These are phyloP conservation scores for Pantherophis vulpinus DNA, from an alignment of 2,797 vertebrate genomes.

Conservation along the genomic window DNA sequence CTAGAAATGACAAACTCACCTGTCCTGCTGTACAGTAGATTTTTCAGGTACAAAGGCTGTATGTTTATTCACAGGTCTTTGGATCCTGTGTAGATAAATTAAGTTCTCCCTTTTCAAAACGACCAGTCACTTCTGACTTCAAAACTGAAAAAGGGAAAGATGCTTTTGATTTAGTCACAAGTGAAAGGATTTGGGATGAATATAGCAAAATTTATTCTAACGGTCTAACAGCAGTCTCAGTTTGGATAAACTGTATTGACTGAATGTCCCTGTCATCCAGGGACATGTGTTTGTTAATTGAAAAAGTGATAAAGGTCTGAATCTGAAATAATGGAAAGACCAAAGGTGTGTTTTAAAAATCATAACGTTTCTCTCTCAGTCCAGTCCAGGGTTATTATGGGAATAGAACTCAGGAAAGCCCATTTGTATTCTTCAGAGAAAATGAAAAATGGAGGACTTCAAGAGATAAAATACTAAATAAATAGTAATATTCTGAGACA, in stretches of 20 bases:
- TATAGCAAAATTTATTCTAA: background rate
- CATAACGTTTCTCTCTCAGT: background rate
- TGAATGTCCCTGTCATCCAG: background rate
- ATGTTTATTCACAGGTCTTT: background rate
- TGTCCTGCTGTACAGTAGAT: background rate
- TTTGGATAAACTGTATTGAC: background rate
- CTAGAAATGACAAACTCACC: background rate
- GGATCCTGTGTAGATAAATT: background rate
- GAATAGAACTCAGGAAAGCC: background rate
- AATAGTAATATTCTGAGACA: background rate
- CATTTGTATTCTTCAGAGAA: background rate
- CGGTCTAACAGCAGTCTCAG: background rate
- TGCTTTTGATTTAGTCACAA: background rate
- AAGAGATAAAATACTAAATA: background rate
- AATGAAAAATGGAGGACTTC: background rate
- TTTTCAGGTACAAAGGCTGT: background rate
- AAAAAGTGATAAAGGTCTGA: background rate
- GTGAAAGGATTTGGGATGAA: background rate
- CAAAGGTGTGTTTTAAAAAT: background rate
- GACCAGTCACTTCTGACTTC: background rate
- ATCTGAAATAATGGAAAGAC: background rate
- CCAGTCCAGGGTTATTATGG: background rate
- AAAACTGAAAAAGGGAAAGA: background rate
- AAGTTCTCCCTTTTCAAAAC: background rate
- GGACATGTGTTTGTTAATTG: background rate